Percentiles rank a stretch among this genome's conserved stretches.
phyloP scores from a whole-genome alignment of 2,888 invertebrate species.

The Ptilodon capucinus region DNA sequence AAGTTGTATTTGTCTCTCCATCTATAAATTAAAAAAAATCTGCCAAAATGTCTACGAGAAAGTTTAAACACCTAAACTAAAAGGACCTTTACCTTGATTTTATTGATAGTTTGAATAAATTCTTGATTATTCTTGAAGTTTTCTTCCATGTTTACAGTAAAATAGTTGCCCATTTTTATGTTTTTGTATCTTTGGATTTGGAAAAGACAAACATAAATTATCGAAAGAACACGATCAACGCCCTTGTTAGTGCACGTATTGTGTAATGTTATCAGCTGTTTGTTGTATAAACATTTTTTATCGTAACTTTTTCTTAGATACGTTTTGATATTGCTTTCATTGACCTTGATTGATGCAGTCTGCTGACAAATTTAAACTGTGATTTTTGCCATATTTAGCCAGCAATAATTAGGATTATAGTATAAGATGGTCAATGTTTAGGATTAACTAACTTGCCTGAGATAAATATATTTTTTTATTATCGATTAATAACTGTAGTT shows the following conservation, averaged over 20 bases:
- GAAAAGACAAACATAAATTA: not conserved
- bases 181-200: not conserved
- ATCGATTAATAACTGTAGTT: too few species aligned
- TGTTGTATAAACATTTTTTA: slow-evolving; percentile 20
- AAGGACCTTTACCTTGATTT: slow-evolving; percentile 78
- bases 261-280: slow-evolving; percentile 24
- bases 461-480: too few species aligned
- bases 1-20: slow-evolving; percentile 91
- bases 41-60: too few species aligned
- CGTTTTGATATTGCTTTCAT: not conserved
- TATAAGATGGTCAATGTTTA: too few species aligned
- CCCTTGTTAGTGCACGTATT: slow-evolving; percentile 9
- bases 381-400: too few species aligned
- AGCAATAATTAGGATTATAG: too few species aligned
- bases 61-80: not conserved
- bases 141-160: slow-evolving; percentile 84
- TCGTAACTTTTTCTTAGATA: not conserved
- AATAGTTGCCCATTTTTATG: slow-evolving; percentile 82
- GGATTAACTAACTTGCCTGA: too few species aligned
- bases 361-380: too few species aligned
- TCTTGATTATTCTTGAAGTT: slow-evolving; percentile 87
- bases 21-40: slow-evolving; percentile 77
- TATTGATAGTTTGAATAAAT: slow-evolving; percentile 85
- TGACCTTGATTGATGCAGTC: too few species aligned
- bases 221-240: slow-evolving; percentile 24